Conservation (phyloP, 2,797 vertebrate genomes). For the Falco biarmicus region DNA sequence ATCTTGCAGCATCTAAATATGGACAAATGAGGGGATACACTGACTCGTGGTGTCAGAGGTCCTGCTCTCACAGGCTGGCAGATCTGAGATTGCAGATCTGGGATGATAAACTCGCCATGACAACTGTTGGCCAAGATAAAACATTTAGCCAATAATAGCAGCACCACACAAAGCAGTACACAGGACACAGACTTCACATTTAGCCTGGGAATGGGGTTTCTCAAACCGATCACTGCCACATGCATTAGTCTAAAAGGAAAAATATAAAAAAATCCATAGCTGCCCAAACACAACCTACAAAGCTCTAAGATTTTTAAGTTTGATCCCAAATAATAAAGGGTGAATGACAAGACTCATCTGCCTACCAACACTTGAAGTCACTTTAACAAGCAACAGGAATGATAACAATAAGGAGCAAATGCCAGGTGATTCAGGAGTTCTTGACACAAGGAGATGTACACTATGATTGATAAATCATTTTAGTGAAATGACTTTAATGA, state of each 20-base stretch:
- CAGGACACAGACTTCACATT: neutral
- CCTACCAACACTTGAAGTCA: neutral
- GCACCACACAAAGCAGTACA: neutral
- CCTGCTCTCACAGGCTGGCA: neutral
- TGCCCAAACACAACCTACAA: neutral
- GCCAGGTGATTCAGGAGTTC: neutral
- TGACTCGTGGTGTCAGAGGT: neutral
- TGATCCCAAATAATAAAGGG: neutral
- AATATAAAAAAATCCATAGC: neutral
- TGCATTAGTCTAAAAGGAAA: neutral
- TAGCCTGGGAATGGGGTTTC: neutral
- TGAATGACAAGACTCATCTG: neutral
- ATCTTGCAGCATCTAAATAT: neutral
- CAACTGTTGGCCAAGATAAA: neutral
- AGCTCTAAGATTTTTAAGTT: neutral
- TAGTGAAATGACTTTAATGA: neutral
- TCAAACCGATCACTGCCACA: neutral
- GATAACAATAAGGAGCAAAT: neutral
- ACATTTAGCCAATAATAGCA: neutral
- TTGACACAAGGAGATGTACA: neutral
- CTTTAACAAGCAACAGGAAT: neutral
- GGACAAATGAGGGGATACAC: neutral
- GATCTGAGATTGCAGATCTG: neutral
- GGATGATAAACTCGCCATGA: neutral
- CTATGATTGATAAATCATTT: neutral